These are phyloP conservation scores for Triops longicaudatus DNA, from an alignment of 1,140 invertebrate species.

Conservation along the genomic window DNA sequence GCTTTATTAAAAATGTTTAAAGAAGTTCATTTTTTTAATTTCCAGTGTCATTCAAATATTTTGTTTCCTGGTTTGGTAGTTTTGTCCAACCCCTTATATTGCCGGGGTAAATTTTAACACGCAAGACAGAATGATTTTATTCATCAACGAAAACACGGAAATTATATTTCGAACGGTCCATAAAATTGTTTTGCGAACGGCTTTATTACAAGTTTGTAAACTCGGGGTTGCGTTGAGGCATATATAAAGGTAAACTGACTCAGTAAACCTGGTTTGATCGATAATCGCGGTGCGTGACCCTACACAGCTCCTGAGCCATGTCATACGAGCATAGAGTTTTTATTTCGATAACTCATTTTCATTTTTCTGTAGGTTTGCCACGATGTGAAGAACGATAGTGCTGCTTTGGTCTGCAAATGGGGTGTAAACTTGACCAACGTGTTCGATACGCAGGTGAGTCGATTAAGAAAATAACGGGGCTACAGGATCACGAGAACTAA, in stretches of 20 bases:
- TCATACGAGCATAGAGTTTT: neutral
- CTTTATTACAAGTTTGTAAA: too few species aligned
- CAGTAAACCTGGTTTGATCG: neutral
- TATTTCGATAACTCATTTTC: neutral
- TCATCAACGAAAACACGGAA: too few species aligned
- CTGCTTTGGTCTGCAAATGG: conserved; percentile 77
- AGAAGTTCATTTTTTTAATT: too few species aligned
- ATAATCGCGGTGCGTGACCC: neutral
- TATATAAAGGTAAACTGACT: neutral
- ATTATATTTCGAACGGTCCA: too few species aligned
- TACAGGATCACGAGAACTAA: neutral
- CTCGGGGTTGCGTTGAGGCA: too few species aligned
- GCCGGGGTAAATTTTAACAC: too few species aligned
- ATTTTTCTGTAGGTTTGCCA: conserved; percentile 65
- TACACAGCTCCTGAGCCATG: neutral
- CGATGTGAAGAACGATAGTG: conserved; percentile 85
- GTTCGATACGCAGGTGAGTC: conserved; percentile 83
- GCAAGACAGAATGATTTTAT: too few species aligned
- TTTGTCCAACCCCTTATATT: too few species aligned
- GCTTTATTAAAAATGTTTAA: too few species aligned
- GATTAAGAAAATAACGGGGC: neutral
- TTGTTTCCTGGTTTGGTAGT: too few species aligned
- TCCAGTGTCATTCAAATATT: too few species aligned
- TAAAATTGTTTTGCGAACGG: too few species aligned
- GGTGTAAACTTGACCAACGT: conserved; percentile 70